Conservation (phyloP, 64 coral and sea anemone species). For the Hydrozoanthus tunicans region DNA sequence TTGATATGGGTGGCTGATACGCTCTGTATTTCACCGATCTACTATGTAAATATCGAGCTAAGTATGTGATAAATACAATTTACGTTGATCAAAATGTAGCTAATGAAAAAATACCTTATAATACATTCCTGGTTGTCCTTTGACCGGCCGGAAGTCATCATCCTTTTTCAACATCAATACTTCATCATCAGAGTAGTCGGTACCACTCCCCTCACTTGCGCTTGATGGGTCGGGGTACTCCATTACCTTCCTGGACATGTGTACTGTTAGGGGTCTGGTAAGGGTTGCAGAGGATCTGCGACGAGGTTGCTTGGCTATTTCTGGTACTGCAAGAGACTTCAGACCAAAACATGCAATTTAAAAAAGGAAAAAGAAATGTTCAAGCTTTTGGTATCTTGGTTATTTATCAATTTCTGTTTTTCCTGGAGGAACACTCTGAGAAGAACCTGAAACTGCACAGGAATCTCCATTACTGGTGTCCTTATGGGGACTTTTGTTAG, state of each 20-base stretch:
- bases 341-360: not conserved
- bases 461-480: no score
- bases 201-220: constrained; percentile 83
- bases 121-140: constrained; percentile 97
- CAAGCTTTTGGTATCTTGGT: not conserved
- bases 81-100: not conserved
- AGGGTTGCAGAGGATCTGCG: constrained; percentile 65
- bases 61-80: not conserved
- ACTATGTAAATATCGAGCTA: not conserved
- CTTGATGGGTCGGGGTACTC: constrained; percentile 71
- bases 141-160: constrained; percentile 93
- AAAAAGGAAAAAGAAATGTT: not conserved
- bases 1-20: no score
- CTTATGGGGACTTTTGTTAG: no score
- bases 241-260: constrained; percentile 89
- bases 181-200: constrained; percentile 96
- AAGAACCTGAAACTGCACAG: no score
- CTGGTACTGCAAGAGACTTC: constrained; percentile 80
- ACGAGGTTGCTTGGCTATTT: constrained; percentile 50
- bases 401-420: no score
- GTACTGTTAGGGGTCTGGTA: constrained; percentile 68
- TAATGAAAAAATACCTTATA: constrained; percentile 71
- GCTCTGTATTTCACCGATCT: no score
- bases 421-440: no score
- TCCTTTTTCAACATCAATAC: constrained; percentile 82